phyloP scores from a whole-genome alignment of 1,140 invertebrate genomes.

The Matsumurasca onukii region DNA sequence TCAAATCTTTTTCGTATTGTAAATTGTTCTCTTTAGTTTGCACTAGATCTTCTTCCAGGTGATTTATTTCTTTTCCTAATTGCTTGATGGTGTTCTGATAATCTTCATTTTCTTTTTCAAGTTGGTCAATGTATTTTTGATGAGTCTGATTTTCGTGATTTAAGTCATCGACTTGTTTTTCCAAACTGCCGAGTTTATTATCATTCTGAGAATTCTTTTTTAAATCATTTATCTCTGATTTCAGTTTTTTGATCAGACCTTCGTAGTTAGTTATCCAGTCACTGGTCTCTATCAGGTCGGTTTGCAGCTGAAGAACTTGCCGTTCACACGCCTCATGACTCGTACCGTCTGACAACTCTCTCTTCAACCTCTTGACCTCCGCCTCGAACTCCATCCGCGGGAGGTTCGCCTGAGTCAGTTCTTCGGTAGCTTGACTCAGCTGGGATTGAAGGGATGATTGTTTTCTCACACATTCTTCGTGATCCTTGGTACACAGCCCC shows the following conservation, averaged over 20 bases:
- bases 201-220: constrained; percentile 9
- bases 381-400: not conserved
- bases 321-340: not conserved
- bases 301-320: not conserved
- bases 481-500: not conserved
- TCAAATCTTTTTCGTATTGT: not conserved
- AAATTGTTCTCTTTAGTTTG: not conserved
- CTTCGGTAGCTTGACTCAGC: not conserved
- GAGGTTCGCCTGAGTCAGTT: not conserved
- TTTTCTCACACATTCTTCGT: constrained; percentile 2
- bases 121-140: not conserved
- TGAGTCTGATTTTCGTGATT: not conserved
- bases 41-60: not conserved
- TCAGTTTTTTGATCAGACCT: not conserved
- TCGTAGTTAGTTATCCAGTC: too few species aligned
- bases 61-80: not conserved
- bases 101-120: not conserved
- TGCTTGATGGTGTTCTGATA: not conserved
- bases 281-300: not conserved
- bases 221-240: not conserved
- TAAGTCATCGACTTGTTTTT: not conserved
- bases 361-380: not conserved
- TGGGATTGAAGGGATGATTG: not conserved
- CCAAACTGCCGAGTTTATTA: not conserved
- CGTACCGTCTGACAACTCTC: not conserved